phyloP scores from a whole-genome alignment of 2,797 vertebrate species.

The Garrulus glandarius region DNA sequence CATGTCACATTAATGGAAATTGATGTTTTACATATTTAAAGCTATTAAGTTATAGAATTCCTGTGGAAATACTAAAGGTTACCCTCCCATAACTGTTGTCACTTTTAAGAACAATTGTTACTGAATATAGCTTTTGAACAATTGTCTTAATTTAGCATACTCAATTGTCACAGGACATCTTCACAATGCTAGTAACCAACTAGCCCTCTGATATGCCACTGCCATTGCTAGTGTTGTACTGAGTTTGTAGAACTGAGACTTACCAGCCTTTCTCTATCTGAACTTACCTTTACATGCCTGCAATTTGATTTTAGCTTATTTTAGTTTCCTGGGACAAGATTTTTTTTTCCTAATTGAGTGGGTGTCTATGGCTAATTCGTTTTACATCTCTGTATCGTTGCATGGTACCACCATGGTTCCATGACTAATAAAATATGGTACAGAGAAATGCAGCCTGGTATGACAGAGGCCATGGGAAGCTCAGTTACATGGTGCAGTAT shows the following conservation, averaged over 20 bases:
- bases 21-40: not conserved
- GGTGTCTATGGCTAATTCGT: not conserved
- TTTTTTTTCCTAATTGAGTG: not conserved
- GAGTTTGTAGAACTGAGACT: not conserved
- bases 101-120: not conserved
- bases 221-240: not conserved
- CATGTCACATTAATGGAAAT: not conserved
- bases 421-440: not conserved
- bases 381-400: not conserved
- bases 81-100: not conserved
- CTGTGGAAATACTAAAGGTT: not conserved
- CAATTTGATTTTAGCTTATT: not conserved
- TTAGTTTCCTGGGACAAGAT: not conserved
- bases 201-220: not conserved
- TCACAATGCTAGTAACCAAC: not conserved
- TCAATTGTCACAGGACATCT: not conserved
- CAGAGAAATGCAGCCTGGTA: not conserved
- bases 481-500: fast-evolving
- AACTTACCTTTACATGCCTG: not conserved
- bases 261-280: not conserved
- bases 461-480: not conserved
- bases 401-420: not conserved
- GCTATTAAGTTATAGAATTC: not conserved
- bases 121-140: not conserved
- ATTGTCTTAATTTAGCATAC: not conserved